A percentile compares a stretch with the other conserved stretches of the same genome.
These are phyloP conservation scores for Patella caerulea DNA, from an alignment of 2,888 invertebrate species.

Conservation along the genomic window DNA sequence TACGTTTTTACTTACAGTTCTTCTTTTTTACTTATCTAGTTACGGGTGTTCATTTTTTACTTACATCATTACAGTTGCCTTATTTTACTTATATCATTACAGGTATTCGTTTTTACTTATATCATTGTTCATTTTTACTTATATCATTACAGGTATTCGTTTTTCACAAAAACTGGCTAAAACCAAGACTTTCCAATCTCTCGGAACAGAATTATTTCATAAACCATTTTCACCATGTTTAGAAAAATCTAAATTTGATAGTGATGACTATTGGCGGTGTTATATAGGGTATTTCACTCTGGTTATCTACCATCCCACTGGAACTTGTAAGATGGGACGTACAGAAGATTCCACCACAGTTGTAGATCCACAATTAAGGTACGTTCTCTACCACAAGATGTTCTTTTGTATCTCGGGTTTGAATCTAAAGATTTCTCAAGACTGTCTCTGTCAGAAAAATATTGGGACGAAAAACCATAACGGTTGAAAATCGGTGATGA, in stretches of 20 bases:
- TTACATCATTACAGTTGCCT: no score
- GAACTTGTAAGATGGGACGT: conserved; percentile 81
- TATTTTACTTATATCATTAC: no score
- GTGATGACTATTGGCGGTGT: conserved; percentile 48
- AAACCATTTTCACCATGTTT: conserved; percentile 33
- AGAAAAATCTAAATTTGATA: conserved; percentile 25
- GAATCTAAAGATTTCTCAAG: conserved; percentile 31
- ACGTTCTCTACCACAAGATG: conserved; percentile 8
- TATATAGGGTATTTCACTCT: conserved; percentile 33
- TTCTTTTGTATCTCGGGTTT: conserved; percentile 14
- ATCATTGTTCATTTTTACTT: background rate
- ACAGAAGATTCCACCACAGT: conserved; percentile 74
- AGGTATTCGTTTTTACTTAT: no score
- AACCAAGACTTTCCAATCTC: conserved; percentile 31
- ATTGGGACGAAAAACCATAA: no score
- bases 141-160: conserved; percentile 18
- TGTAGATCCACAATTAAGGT: conserved; percentile 76
- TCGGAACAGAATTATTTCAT: conserved; percentile 32
- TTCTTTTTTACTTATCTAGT: no score
- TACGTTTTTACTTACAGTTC: no score
- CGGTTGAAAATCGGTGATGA: no score
- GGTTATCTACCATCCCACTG: conserved; percentile 77
- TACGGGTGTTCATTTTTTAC: no score
- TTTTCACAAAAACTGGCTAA: conserved; percentile 16
- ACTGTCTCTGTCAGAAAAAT: conserved; percentile 6